Base-by-base conservation (phyloP, 1,140 invertebrate species). In the Drosophila kohkoa region DNA sequence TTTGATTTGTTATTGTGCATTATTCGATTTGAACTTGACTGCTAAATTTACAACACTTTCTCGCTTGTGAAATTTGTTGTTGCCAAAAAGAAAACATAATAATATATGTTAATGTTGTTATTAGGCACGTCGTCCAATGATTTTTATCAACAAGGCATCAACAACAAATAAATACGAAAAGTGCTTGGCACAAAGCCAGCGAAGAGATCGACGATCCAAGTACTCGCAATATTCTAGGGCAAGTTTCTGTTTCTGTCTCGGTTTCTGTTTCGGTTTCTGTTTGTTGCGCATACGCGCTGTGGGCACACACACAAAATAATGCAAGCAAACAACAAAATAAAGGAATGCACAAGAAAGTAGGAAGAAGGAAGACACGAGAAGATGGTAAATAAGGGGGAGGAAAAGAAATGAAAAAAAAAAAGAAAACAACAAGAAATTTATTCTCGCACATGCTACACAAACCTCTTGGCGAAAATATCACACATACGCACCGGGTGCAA, bases 401-500 rank as follows among this genome's bases (percentile, higher is more conserved):
- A 38, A 41, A 6, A 7, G 35, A 30, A 57, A 52, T 11, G 8
- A 11, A 11, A 58, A 45, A 45, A 45, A 11, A 16, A 43, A 45
- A 30, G 0, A 11, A n/a, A 32, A 54, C 3, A n/a, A 28, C 4
- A 51, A 10, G 49, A 28, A 57, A 57, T 1, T 3, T 38, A 20
- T 45, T 57, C 16, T 72, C 52, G 16, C 64, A 68, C 70, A 74
- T 68, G 71, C 71, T 43, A 68, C 57, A 68, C 57, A 55, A 52
- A 68, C 57, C 55, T 67, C 65, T 59, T 46, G 6, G 6, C 20
- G 4, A 16, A 45, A 52, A 54, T 25, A 74, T 68, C 57, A 74
- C 71, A 68, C 64, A 74, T 74, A 74, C 71, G 71, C 65, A 68
- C 71, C 65, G 71, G 41, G 15, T 67, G 70, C 60, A 5, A 52